Conservation (phyloP, 1,140 invertebrate species). For the Brachystomella parvula region DNA sequence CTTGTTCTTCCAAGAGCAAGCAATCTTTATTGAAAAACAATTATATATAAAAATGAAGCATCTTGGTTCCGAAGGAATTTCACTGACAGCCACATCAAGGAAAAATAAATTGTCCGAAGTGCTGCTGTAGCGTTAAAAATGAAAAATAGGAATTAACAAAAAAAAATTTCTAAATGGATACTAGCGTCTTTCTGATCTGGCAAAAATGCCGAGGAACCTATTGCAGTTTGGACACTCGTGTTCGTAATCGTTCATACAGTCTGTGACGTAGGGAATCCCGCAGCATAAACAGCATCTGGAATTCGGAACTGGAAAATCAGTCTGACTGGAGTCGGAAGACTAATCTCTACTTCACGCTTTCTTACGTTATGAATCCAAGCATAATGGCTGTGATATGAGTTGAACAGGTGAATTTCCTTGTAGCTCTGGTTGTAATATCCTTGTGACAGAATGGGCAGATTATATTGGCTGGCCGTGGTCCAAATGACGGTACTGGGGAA, state of each 20-base stretch:
- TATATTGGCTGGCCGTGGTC: neutral
- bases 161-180: no score
- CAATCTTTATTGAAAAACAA: no score
- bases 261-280: neutral
- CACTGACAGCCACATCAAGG: no score
- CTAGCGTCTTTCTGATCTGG: no score
- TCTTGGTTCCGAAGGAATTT: no score
- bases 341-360: no score
- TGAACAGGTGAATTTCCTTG: neutral
- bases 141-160: no score
- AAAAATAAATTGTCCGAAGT: no score
- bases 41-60: no score
- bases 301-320: neutral
- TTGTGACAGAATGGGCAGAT: neutral
- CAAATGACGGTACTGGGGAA: neutral
- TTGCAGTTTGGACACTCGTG: constrained; percentile 6
- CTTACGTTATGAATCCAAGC: no score
- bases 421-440: neutral
- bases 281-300: neutral
- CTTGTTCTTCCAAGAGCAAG: no score
- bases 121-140: no score
- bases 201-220: neutral
- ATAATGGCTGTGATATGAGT: neutral
- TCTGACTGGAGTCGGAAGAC: neutral
- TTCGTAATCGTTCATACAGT: neutral